A percentile compares a stretch with the other conserved stretches of the same genome.
These are phyloP conservation scores for Arion vulgaris DNA, from an alignment of 1,140 invertebrate genomes.

Conservation along the genomic window DNA sequence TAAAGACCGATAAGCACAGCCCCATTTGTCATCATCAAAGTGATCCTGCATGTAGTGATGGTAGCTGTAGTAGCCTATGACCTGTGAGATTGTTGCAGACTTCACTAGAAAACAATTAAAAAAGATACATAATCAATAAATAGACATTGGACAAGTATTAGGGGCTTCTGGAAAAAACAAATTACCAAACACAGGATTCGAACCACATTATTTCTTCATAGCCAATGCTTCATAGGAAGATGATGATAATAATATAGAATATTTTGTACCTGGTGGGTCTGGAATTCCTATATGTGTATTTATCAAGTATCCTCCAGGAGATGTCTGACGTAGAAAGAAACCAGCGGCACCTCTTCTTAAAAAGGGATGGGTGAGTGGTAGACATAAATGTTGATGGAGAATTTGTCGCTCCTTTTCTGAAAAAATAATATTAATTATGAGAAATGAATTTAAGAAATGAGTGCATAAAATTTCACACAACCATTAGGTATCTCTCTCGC, in stretches of 20 bases:
- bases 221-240: too few species aligned
- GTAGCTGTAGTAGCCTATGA: constrained; percentile 91
- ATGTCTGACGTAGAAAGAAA: constrained; percentile 75
- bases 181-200: too few species aligned
- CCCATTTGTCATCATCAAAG: constrained; percentile 98
- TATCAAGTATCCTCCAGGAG: constrained; percentile 75
- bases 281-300: constrained; percentile 82
- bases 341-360: constrained; percentile 82
- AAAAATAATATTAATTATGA: too few species aligned
- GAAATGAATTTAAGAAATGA: too few species aligned
- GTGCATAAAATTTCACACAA: too few species aligned
- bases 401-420: constrained; percentile 78
- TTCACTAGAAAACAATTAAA: constrained; percentile 61
- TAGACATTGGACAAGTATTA: not conserved
- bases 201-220: too few species aligned
- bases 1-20: constrained; percentile 97
- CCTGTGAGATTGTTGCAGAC: constrained; percentile 77
- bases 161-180: too few species aligned
- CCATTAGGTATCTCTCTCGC: too few species aligned
- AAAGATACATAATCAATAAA: too few species aligned
- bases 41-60: constrained; percentile 97
- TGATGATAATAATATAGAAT: too few species aligned
- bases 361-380: constrained; percentile 80
- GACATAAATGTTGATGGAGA: constrained; percentile 80
- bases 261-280: constrained; percentile 73